Percentiles rank a stretch among this genome's conserved stretches.
Evolutionary conservation across 2,888 invertebrate genomes (phyloP).

Genomic region (Epinotia nisella): DNA sequence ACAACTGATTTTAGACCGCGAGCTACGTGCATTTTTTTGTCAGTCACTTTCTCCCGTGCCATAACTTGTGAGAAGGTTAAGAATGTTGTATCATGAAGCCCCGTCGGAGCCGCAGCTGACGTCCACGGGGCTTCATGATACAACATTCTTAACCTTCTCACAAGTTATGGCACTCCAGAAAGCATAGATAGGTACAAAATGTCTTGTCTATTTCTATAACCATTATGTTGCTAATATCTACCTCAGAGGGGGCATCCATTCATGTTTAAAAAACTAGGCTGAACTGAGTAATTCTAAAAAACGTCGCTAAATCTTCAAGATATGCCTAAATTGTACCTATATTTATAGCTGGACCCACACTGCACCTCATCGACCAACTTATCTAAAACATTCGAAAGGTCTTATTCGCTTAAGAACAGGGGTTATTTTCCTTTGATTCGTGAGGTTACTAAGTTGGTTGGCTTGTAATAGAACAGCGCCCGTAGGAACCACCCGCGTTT

Average conservation of each 20-base stretch:
- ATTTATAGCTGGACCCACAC: constrained; percentile 33
- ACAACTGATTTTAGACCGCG: too few species aligned
- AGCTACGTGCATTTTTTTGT: too few species aligned
- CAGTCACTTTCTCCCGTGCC: too few species aligned
- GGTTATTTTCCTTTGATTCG: constrained; percentile 1
- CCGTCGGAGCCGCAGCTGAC: too few species aligned
- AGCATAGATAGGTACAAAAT: neutral
- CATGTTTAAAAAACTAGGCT: constrained; percentile 15
- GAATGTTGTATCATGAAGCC: too few species aligned
- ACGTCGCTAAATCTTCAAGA: constrained; percentile 22
- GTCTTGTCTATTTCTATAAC: neutral
- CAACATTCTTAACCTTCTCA: too few species aligned
- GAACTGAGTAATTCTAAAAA: constrained; percentile 8
- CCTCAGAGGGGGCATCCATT: constrained; percentile 30
- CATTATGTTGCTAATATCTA: neutral
- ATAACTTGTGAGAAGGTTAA: too few species aligned
- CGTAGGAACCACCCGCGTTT: constrained; percentile 20
- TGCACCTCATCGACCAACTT: neutral
- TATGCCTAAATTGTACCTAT: constrained; percentile 9
- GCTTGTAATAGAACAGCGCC: constrained; percentile 25
- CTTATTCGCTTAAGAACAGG: neutral
- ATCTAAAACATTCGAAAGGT: neutral
- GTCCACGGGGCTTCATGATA: too few species aligned
- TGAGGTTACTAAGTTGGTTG: neutral
- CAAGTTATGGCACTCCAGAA: too few species aligned